phyloP scores from a whole-genome alignment of 2,888 invertebrate genomes.

The Eupithecia insigniata region DNA sequence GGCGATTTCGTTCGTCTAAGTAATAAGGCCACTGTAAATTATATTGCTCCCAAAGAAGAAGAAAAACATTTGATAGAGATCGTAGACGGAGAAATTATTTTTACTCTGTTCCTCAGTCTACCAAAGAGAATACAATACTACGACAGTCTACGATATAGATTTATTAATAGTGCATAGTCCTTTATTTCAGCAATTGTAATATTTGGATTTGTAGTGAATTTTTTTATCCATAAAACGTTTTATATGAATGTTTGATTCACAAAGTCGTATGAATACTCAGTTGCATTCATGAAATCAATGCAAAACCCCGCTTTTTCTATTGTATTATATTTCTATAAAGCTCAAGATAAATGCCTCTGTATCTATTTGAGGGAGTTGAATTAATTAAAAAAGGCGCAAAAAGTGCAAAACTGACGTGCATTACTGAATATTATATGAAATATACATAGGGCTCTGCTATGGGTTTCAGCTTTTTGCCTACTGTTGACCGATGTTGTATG shows the following conservation, averaged over 20 bases:
- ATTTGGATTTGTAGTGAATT: background rate
- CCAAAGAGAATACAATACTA: too few relatives aligned
- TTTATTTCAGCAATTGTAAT: background rate
- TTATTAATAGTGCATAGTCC: background rate
- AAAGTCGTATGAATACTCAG: background rate
- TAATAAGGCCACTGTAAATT: too few relatives aligned
- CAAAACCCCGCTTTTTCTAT: background rate
- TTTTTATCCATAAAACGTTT: background rate
- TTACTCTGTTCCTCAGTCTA: too few relatives aligned
- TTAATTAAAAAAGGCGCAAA: background rate
- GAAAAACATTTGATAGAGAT: too few relatives aligned
- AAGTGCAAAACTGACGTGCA: background rate
- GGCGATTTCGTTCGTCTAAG: too few relatives aligned
- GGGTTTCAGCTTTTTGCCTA: slow-evolving; percentile 49
- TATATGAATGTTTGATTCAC: background rate
- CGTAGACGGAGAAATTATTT: too few relatives aligned
- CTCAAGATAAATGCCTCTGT: background rate
- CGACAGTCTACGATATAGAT: background rate
- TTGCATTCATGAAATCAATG: background rate
- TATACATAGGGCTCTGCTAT: background rate
- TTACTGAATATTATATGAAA: background rate
- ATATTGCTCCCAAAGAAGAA: too few relatives aligned
- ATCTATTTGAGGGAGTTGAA: background rate
- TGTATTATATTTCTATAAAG: too few relatives aligned
- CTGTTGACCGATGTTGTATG: slow-evolving; percentile 54